Conservation (phyloP, 2,797 vertebrate genomes). For the Manis pentadactyla region DNA sequence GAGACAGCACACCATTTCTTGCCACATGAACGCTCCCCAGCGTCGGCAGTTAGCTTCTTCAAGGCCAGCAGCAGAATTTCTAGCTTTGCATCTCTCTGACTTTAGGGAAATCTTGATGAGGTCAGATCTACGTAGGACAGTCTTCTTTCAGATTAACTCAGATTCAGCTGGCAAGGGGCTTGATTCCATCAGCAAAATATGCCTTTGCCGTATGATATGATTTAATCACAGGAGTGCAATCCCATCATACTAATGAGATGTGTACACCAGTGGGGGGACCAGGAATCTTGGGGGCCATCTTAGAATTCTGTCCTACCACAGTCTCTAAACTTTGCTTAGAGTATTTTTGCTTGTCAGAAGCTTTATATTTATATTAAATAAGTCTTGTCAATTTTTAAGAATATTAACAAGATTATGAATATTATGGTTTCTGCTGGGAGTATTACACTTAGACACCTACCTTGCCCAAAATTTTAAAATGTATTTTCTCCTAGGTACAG, state of each 20-base stretch:
- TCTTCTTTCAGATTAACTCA: background rate
- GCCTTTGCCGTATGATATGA: background rate
- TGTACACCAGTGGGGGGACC: background rate
- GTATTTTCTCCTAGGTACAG: background rate
- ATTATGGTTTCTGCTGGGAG: background rate
- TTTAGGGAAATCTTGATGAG: background rate
- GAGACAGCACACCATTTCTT: background rate
- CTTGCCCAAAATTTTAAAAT: background rate
- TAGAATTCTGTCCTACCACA: background rate
- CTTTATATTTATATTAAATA: background rate
- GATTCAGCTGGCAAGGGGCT: background rate
- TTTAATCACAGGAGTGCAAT: background rate
- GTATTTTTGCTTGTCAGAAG: background rate
- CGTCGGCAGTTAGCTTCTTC: background rate
- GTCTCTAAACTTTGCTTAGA: background rate
- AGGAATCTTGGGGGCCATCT: background rate
- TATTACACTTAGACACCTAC: background rate
- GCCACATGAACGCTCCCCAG: accelerated
- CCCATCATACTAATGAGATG: background rate
- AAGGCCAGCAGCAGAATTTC: background rate
- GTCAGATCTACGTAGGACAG: background rate
- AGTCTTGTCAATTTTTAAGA: background rate
- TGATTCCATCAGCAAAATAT: background rate
- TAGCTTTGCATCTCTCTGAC: background rate
- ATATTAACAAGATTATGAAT: background rate